phyloP scores from a whole-genome alignment of 2,797 vertebrate genomes.

The Ceryle rudis region DNA sequence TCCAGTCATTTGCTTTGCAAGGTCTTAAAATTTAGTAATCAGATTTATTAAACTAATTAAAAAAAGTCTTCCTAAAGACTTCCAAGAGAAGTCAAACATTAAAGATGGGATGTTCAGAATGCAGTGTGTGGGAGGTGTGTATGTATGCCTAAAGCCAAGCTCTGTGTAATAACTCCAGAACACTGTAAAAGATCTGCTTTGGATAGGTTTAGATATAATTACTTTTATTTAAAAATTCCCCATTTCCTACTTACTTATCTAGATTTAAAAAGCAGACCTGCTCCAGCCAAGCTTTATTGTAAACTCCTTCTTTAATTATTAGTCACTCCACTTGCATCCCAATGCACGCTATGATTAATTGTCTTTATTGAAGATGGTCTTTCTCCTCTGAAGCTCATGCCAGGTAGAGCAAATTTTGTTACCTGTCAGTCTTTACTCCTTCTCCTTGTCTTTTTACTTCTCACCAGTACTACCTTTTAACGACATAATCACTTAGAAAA shows the following conservation, averaged over 20 bases:
- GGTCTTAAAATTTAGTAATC: background rate
- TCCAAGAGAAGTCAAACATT: background rate
- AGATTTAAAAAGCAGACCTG: background rate
- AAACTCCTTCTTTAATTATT: background rate
- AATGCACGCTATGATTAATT: background rate
- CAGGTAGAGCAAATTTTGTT: background rate
- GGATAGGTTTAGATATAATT: background rate
- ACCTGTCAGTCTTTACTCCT: background rate
- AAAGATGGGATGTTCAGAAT: background rate
- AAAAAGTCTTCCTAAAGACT: background rate
- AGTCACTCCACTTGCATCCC: background rate
- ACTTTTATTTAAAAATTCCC: background rate
- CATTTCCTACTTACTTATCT: slow-evolving; percentile 4
- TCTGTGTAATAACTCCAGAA: background rate
- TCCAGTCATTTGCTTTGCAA: background rate
- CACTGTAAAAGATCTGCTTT: background rate
- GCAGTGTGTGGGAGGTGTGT: background rate
- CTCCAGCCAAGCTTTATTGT: background rate
- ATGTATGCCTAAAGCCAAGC: background rate
- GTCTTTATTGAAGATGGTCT: background rate
- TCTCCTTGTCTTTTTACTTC: background rate
- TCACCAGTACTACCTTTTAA: background rate
- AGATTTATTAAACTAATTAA: background rate
- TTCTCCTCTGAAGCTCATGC: background rate
- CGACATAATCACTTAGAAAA: background rate